phyloP scores from a whole-genome alignment of 2,113 vertebrate genomes.

The Beaufortia kweichowensis region DNA sequence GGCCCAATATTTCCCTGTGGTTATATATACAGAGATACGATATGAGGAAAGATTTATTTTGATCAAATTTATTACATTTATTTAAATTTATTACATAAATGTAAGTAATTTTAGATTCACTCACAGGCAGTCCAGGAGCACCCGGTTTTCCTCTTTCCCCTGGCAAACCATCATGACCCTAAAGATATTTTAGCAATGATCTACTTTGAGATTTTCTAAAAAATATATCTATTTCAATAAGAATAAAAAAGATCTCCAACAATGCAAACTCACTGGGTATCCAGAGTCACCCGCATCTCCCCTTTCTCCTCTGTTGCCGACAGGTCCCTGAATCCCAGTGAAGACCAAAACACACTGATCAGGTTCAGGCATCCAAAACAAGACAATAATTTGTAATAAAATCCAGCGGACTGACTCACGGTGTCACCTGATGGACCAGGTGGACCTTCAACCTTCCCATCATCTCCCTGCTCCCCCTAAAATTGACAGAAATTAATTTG shows the following conservation, averaged over 20 bases:
- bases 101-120: constrained; percentile 55
- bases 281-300: constrained; percentile 89
- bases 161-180: constrained; percentile 87
- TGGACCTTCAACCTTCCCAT: constrained; percentile 85
- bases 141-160: constrained; percentile 87
- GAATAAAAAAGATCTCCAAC: neutral
- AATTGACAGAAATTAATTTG: constrained; percentile 18
- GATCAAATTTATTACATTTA: no score
- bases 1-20: constrained; percentile 88
- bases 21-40: constrained; percentile 33
- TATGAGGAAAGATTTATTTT: neutral
- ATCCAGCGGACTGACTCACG: constrained; percentile 77
- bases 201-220: neutral
- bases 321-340: constrained; percentile 75
- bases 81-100: neutral
- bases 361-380: constrained; percentile 15
- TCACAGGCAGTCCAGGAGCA: constrained; percentile 88
- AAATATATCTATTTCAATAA: neutral
- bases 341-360: constrained; percentile 43
- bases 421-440: constrained; percentile 88
- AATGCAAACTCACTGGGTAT: constrained; percentile 81
- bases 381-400: constrained; percentile 10
- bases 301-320: constrained; percentile 84
- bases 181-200: constrained; percentile 8
- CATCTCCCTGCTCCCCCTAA: constrained; percentile 93